Evolutionary conservation across 2,888 invertebrate species (phyloP), one percentile per base, ranked within the genome.

Genomic region (Drosophila ochracea): DNA sequence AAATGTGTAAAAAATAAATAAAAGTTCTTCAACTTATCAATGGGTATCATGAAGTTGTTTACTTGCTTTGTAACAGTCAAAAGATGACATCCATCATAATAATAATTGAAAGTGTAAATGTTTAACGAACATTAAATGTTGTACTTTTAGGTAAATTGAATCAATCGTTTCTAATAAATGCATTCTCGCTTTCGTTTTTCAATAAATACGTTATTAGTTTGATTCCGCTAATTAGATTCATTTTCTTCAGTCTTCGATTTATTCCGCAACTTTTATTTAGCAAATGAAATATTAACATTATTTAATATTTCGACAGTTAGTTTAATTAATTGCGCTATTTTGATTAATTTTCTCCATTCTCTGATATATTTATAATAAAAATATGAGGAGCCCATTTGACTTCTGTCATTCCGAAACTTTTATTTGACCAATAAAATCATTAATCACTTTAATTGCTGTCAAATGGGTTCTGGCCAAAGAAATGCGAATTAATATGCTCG

Each of bases 401-500:
- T 16, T 16, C 21, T 47, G 47, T 4, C 21, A 47, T 9, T 13
- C 10, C 25, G 16, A 4, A 2, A 16, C 21, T 21, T 47, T 25
- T 53, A 67, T 75, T 73, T 35, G 4, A 53, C 67, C 64, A 54
- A 59, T 43, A 62, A 43, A 54, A 69, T 78, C 75, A 84, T 88
- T 60, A 77, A 77, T 82, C 83, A 82, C 63, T 58, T 69, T 49
- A 71, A 84, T 80, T 67, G 55, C 75, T 71, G 58, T 47, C 82
- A 61, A 84, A 80, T 71, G 73, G 39, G 47, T 13, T 47, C 35
- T 33, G 59, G 62, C 61, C 52, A 72, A 57, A 66, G 67, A 66
- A 73, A 66, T 55, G 53, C 35, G 67, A 84, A 87, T 85, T 85
- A 68, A 70, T 71, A 85, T 85, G 83, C 90, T 66, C 74, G 80